A percentile compares a stretch with the other conserved stretches of the same genome.
phyloP scores from a whole-genome alignment of 2,113 vertebrate genomes.

The Thinocorus orbignyianus region DNA sequence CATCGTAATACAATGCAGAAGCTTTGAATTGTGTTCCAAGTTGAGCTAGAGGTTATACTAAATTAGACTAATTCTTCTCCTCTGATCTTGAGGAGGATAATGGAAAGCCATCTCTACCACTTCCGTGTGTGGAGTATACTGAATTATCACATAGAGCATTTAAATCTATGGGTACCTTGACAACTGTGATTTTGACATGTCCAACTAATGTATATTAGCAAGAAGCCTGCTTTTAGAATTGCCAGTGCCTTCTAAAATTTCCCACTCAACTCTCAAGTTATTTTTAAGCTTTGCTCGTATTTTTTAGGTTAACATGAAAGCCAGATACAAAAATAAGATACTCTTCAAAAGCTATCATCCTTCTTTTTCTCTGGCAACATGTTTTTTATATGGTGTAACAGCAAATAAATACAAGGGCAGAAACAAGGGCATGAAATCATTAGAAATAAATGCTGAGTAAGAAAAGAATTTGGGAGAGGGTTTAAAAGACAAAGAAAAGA shows the following conservation, averaged over 20 bases:
- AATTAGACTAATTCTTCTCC: not conserved
- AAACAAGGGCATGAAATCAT: not conserved
- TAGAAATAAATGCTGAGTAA: not conserved
- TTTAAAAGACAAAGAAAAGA: not conserved
- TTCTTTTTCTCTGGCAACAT: not conserved
- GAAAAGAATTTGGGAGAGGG: not conserved
- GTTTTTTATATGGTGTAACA: accelerated
- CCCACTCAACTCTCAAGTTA: not conserved
- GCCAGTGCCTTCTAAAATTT: not conserved
- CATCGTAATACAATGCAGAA: not conserved
- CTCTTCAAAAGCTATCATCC: not conserved
- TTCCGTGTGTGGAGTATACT: not conserved
- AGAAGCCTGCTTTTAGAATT: not conserved
- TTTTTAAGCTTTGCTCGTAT: not conserved
- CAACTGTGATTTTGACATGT: not conserved
- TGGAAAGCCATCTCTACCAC: not conserved
- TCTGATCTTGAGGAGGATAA: not conserved
- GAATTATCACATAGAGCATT: not conserved
- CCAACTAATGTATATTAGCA: not conserved
- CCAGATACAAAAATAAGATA: not conserved
- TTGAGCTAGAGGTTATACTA: not conserved
- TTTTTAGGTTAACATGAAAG: not conserved
- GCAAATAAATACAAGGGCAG: not conserved
- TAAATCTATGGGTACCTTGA: not conserved
- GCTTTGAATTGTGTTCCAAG: not conserved